These are phyloP conservation scores for Montipora capricornis DNA, from an alignment of 64 coral and sea anemone genomes.

Conservation along the genomic window DNA sequence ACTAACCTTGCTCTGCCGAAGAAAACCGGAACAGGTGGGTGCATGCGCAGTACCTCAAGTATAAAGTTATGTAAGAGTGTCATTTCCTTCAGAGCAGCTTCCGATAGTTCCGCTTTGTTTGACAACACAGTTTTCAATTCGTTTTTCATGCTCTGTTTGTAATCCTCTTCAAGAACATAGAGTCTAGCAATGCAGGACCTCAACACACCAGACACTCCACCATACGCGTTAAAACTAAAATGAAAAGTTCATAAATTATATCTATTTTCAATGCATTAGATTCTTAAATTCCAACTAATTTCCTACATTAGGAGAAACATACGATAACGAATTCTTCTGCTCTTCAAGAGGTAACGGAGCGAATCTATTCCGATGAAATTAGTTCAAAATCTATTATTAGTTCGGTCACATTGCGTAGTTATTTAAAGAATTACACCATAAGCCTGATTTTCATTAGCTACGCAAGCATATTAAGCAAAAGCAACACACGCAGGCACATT, in stretches of 20 bases:
- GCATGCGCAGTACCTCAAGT: constrained; percentile 84
- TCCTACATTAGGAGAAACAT: too few species aligned
- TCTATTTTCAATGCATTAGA: neutral
- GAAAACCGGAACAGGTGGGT: constrained; percentile 84
- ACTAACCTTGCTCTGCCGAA: constrained; percentile 86
- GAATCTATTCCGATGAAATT: too few species aligned
- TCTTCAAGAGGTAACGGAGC: too few species aligned
- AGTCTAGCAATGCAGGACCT: constrained; percentile 67
- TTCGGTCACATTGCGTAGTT: too few species aligned
- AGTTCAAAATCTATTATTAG: too few species aligned
- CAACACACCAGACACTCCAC: constrained; percentile 77
- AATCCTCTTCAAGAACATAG: constrained; percentile 52
- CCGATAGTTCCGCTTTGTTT: constrained; percentile 27
- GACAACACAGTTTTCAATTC: constrained; percentile 68
- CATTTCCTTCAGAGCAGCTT: constrained; percentile 81
- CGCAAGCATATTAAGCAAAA: too few species aligned
- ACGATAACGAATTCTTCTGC: too few species aligned
- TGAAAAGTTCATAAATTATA: neutral
- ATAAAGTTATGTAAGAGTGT: constrained; percentile 75
- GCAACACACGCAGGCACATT: too few species aligned
- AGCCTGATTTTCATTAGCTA: too few species aligned
- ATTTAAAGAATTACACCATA: too few species aligned
- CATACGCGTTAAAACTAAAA: constrained; percentile 91
- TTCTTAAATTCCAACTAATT: too few species aligned
- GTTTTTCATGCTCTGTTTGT: constrained; percentile 67